Evolutionary conservation across 2,888 invertebrate species (phyloP).

Genomic region (Metacarcinus magister): DNA sequence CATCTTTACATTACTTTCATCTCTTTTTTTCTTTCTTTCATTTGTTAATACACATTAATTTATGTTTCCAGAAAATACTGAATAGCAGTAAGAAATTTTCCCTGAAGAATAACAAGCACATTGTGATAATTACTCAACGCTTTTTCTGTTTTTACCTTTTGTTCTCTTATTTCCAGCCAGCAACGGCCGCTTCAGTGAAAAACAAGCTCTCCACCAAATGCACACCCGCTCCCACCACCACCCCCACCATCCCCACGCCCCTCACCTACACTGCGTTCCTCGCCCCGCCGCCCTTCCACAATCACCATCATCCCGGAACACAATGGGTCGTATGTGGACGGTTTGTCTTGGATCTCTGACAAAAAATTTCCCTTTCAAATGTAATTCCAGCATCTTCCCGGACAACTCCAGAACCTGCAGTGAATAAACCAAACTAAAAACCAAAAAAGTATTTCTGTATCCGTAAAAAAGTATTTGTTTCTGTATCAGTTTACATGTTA

Average conservation of each 20-base stretch:
- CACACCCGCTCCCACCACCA: neutral
- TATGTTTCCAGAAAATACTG: neutral
- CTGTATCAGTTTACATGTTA: neutral
- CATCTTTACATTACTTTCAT: neutral
- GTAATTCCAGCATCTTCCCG: neutral
- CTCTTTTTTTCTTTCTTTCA: neutral
- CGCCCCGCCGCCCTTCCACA: neutral
- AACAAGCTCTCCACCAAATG: neutral
- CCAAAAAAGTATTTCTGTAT: too few relatives aligned
- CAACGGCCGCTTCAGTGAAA: too few relatives aligned
- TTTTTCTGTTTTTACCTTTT: too few relatives aligned
- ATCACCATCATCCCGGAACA: neutral
- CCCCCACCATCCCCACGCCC: neutral
- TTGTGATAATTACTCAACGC: too few relatives aligned
- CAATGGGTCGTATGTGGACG: neutral
- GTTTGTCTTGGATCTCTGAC: neutral
- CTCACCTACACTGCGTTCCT: neutral
- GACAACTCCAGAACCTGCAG: neutral
- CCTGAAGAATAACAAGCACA: too few relatives aligned
- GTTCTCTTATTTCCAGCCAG: too few relatives aligned
- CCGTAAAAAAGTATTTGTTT: too few relatives aligned
- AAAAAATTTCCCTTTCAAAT: constrained; percentile 2
- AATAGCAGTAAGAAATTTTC: neutral
- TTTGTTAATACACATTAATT: neutral
- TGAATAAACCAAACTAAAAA: neutral